Percentiles rank a stretch among this genome's conserved stretches.
Evolutionary conservation across 2,797 vertebrate genomes (phyloP).

Genomic region (Paramormyrops hopkinsi): DNA sequence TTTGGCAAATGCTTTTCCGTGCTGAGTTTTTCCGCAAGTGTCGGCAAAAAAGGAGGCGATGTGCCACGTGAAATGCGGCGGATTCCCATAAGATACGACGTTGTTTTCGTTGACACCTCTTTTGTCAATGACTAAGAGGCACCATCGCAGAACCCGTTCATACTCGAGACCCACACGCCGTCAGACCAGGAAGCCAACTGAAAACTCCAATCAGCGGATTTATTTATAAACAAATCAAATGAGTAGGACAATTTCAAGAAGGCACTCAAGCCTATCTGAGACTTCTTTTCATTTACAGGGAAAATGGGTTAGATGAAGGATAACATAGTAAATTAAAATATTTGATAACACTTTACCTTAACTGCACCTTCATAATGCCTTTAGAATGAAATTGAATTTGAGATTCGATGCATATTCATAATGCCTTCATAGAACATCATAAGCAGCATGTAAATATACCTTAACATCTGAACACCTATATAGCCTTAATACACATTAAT

Average conservation of each 20-base stretch:
- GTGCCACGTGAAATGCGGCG: neutral
- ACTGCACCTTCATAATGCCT: neutral
- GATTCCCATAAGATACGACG: neutral
- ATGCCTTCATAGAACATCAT: neutral
- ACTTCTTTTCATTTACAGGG: conserved; percentile 39
- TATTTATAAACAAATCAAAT: conserved; percentile 30
- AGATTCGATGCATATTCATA: neutral
- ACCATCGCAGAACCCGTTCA: conserved; percentile 18
- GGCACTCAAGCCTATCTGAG: conserved; percentile 33
- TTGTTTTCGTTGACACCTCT: neutral
- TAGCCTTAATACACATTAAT: neutral
- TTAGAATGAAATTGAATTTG: neutral
- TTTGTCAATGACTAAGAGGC: neutral
- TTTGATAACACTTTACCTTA: neutral
- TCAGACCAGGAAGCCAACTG: conserved; percentile 33
- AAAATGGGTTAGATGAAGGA: conserved; percentile 40
- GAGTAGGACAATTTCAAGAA: conserved; percentile 43
- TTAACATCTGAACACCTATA: neutral
- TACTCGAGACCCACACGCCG: conserved; percentile 26
- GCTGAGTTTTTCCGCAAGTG: neutral
- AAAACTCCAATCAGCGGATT: conserved; percentile 33
- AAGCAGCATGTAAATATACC: neutral
- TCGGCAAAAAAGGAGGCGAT: neutral
- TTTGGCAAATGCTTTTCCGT: neutral
- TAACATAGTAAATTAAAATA: conserved; percentile 33